Evolutionary conservation across 2,888 invertebrate genomes (phyloP), one percentile per base, ranked within the genome.

Genomic region (Tineola bisselliella): DNA sequence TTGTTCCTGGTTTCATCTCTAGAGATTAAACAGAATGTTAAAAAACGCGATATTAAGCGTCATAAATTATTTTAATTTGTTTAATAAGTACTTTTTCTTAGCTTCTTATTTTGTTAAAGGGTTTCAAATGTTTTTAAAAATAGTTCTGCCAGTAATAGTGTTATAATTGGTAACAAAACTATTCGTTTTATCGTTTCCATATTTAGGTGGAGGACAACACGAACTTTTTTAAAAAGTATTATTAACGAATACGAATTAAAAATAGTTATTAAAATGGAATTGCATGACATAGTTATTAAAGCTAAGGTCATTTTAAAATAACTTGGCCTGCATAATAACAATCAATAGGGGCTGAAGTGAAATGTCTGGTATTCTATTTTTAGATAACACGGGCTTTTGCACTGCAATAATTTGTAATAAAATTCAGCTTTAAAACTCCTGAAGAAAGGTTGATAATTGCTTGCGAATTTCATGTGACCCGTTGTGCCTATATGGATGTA

Each of bases 281-380:
- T 25, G 25, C 6, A 25, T 25, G 25, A 2, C 6, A 25, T 25
- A 4, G 6, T 25, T 25, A 25, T 25, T 38, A 5, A 48, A 48
- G 15, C 17, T 13, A 15, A 48, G 15, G 15, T 15, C 10, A 48
- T 3, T 48, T 48, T 48, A 48, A 48, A 48, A 17, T 48, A 48
- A 10, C 6, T 11, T 18, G 25, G 19, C 56, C 56, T 56, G 56
- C 56, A 56, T 56, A 19, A 18, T 8, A 6, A 19, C 19, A 56
- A 56, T 56, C 56, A 56, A 56, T 56, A 56, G 11, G 11, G 18
- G 18, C 38, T 38, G 10, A 25, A 25, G 56, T 19, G 56, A 56
- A 56, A 56, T 56, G 56, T 56, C 56, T 56, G 6, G n/a, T 11
- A 5, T 56, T 56, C 56, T 56, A 56, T 56, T 56, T 56, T 56